Evolutionary conservation across 2,797 vertebrate species (phyloP).

Genomic region (Bryconaethiops microstoma): DNA sequence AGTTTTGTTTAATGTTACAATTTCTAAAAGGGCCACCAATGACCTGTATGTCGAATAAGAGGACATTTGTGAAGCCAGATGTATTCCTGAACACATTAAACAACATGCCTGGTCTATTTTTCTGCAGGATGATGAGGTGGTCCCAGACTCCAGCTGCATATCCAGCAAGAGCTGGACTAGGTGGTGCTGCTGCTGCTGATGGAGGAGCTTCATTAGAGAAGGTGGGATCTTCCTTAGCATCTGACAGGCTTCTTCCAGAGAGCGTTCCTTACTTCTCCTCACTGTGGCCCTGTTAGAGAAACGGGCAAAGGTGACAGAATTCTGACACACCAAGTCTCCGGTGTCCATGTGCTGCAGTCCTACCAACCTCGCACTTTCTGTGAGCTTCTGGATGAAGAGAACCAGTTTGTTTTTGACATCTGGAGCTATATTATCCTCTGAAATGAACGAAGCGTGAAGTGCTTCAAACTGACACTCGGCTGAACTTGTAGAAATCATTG

Average conservation of each 20-base stretch:
- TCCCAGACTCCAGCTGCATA: slow-evolving; percentile 77
- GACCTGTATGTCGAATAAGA: neutral
- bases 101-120: slow-evolving; percentile 86
- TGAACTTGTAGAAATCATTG: slow-evolving; percentile 20
- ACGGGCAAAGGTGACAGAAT: neutral
- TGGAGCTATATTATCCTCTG: slow-evolving; percentile 15
- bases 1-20: no score
- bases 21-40: no score
- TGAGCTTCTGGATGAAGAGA: slow-evolving; percentile 37
- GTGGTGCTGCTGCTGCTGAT: slow-evolving; percentile 62
- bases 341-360: neutral
- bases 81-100: neutral
- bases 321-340: neutral
- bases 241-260: slow-evolving; percentile 80
- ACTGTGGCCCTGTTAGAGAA: slow-evolving; percentile 69
- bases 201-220: slow-evolving; percentile 60
- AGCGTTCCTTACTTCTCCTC: slow-evolving; percentile 82
- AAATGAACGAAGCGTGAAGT: slow-evolving; percentile 3
- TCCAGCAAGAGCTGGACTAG: slow-evolving; percentile 78
- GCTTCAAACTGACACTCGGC: neutral
- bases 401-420: slow-evolving; percentile 36
- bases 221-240: slow-evolving; percentile 67
- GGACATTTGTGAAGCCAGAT: neutral
- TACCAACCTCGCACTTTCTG: slow-evolving; percentile 41
- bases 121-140: slow-evolving; percentile 80